phyloP scores from a whole-genome alignment of 2,113 vertebrate species.

The Aix galericulata region DNA sequence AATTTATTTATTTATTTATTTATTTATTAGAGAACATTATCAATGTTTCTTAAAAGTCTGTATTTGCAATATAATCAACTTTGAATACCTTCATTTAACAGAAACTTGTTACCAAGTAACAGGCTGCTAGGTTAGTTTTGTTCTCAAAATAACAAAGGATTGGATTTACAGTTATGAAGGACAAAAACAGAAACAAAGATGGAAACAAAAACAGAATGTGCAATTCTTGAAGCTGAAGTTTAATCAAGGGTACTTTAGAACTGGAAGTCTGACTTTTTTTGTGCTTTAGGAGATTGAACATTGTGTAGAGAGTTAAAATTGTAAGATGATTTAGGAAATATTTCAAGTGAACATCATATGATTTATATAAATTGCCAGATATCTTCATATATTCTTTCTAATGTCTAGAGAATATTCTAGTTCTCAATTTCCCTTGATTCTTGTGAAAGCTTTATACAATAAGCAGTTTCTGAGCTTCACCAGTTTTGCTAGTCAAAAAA shows the following conservation, averaged over 20 bases:
- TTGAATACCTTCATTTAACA: neutral
- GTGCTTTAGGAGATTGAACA: neutral
- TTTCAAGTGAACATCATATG: neutral
- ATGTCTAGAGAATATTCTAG: neutral
- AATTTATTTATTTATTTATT: neutral
- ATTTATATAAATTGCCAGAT: neutral
- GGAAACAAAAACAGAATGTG: neutral
- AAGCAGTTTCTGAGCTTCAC: neutral
- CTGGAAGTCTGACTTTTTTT: neutral
- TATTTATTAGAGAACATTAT: neutral
- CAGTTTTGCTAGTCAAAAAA: neutral
- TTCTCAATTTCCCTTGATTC: neutral
- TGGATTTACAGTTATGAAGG: neutral
- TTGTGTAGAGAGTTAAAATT: neutral
- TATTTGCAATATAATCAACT: neutral
- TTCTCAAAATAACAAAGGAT: neutral
- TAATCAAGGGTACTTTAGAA: neutral
- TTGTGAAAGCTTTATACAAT: neutral
- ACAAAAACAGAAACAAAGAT: neutral
- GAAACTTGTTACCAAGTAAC: neutral
- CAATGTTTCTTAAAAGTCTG: conserved; percentile 30
- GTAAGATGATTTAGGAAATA: neutral
- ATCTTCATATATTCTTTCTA: neutral
- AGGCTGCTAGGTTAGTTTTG: neutral
- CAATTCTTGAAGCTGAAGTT: neutral